A percentile compares a stretch with the other conserved stretches of the same genome.
phyloP scores from a whole-genome alignment of 92 coral and sea anemone species.

The Paragorgia papillata region DNA sequence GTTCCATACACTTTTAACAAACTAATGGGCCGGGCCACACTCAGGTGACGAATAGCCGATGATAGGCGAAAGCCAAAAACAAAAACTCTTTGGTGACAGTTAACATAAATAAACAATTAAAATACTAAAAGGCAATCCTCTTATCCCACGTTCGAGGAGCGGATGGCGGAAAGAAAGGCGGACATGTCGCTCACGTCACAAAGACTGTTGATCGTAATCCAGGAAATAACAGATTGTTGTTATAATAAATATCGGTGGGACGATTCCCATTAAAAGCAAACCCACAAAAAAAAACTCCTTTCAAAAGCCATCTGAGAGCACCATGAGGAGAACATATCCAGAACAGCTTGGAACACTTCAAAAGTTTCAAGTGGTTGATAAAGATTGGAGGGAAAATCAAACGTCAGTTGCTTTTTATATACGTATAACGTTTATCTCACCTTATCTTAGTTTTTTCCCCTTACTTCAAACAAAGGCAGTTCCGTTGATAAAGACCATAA shows the following conservation, averaged over 20 bases:
- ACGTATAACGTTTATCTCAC: not conserved
- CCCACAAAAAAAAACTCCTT: no score
- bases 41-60: no score
- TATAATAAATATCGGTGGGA: not conserved
- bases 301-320: no score
- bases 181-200: not conserved
- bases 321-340: no score
- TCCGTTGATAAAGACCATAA: not conserved
- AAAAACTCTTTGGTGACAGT: not conserved
- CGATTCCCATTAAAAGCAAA: no score
- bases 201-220: not conserved
- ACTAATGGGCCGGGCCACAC: not conserved
- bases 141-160: not conserved
- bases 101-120: constrained; percentile 2
- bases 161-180: not conserved
- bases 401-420: no score
- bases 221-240: constrained; percentile 4
- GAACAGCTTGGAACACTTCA: no score
- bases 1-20: not conserved
- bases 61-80: not conserved
- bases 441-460: not conserved
- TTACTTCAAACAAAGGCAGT: constrained; percentile 1
- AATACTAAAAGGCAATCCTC: not conserved
- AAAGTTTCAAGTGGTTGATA: no score
- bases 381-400: no score